These are phyloP conservation scores for Drosophila auraria DNA, from an alignment of 1,140 invertebrate genomes.

Conservation along the genomic window DNA sequence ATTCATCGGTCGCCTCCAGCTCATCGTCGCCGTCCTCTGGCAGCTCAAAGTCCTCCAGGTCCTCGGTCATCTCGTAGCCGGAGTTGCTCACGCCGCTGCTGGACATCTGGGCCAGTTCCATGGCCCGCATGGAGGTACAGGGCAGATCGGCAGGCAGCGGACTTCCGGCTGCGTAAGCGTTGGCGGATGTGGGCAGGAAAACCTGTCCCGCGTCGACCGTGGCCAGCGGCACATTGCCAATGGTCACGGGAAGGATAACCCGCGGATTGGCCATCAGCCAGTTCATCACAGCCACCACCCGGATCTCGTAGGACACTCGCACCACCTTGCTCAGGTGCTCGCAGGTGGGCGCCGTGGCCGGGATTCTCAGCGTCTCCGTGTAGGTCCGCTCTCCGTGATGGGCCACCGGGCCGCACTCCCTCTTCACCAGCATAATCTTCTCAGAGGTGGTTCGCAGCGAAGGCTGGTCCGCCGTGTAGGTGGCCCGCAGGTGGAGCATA, in stretches of 20 bases:
- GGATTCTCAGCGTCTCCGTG: slow-evolving; percentile 73
- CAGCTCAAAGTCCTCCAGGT: slow-evolving; percentile 67
- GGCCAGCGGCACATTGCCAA: slow-evolving; percentile 75
- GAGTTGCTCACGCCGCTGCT: slow-evolving; percentile 36
- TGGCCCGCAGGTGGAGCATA: slow-evolving; percentile 85
- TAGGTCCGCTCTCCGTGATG: slow-evolving; percentile 55
- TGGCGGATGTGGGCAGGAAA: background rate
- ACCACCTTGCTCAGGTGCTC: slow-evolving; percentile 79
- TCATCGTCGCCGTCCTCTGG: slow-evolving; percentile 73
- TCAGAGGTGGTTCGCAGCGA: slow-evolving; percentile 75
- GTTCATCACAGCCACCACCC: slow-evolving; percentile 75
- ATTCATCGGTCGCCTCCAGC: slow-evolving; percentile 59
- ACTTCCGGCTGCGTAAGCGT: slow-evolving; percentile 13
- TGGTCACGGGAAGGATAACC: slow-evolving; percentile 72
- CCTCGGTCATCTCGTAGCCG: slow-evolving; percentile 46
- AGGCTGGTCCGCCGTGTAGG: slow-evolving; percentile 86
- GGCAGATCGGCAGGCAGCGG: slow-evolving; percentile 62
- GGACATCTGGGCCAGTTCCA: slow-evolving; percentile 48
- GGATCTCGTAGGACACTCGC: slow-evolving; percentile 75
- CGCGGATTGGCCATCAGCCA: slow-evolving; percentile 76
- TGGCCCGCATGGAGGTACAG: slow-evolving; percentile 66
- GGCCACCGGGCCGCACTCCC: slow-evolving; percentile 63
- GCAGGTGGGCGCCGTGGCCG: slow-evolving; percentile 85
- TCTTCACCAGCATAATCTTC: slow-evolving; percentile 75
- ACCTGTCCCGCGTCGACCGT: slow-evolving; percentile 31